Base-by-base conservation (phyloP, 2,797 vertebrate genomes). In the Pipistrellus kuhlii region DNA sequence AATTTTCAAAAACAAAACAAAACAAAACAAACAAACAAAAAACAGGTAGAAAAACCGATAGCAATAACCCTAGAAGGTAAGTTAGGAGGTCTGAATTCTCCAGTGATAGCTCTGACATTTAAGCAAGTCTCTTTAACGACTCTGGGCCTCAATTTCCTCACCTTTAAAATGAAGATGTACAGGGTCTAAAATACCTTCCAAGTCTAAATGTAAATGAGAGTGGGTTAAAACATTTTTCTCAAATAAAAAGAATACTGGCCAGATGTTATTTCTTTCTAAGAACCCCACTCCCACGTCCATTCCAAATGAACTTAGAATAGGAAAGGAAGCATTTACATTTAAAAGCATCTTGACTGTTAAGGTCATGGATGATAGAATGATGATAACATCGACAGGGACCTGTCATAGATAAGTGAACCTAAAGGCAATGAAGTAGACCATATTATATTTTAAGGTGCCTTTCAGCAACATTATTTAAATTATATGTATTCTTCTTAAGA, bases 401-500 rank as follows among this genome's bases (percentile, higher is more conserved):
- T 88, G 51, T 27, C 72, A 75, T 32, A 91, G 46, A 30, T 66
- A 87, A 89, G 20, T 85, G 77, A 93, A 78, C n/a, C 27, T 64
- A 80, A 76, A 95, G 30, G 55, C 62, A 88, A 75, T 83, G 7
- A 87, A 95, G 53, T 7, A 92, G 13, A 81, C 14, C 85, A 93
- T 91, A 21, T 15, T 46, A 92, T 72, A 51, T 35, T 72, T 91
- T 80, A 91, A 94, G 20, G 15, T 80, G 32, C n/a, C 51, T 84
- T 77, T 32, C n/a, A 75, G 75, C 21, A 96, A 64, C 53, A 73
- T 80, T 91, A 90, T 27, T 96, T 76, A 92, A 92, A 85, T 55
- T 78, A 85, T 77, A 92, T 62, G 44, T 77, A 86, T 90, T 73
- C 83, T 89, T 73, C 78, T 85, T 66, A 87, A 87, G n/a, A 96